These are phyloP conservation scores for Discoglossus pictus DNA, from an alignment of 2,797 vertebrate genomes.

Conservation along the genomic window DNA sequence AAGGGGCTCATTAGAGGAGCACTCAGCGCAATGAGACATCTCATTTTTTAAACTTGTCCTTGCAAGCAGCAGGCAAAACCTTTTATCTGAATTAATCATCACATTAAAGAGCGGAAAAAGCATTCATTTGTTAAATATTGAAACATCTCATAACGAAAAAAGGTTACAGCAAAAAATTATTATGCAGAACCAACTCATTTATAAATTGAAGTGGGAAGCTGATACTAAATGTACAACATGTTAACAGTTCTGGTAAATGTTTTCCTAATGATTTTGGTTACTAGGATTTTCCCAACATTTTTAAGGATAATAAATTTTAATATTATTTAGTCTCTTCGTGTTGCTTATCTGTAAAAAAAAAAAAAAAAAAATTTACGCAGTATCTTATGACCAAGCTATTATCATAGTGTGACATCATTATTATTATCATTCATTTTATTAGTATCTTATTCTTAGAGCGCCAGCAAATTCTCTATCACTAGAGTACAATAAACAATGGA, in stretches of 20 bases:
- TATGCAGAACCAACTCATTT: constrained; percentile 54
- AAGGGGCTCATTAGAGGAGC: constrained; percentile 55
- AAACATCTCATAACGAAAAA: constrained; percentile 56
- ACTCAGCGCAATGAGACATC: constrained; percentile 56
- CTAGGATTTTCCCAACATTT: too few species aligned
- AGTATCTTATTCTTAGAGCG: too few species aligned
- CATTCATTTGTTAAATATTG: constrained; percentile 51
- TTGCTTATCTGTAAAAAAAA: too few species aligned
- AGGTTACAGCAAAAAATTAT: constrained; percentile 48
- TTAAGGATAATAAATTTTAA: too few species aligned
- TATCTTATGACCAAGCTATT: too few species aligned
- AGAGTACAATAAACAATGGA: too few species aligned
- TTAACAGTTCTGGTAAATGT: constrained; percentile 29
- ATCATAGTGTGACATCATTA: too few species aligned
- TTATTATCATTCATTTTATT: too few species aligned
- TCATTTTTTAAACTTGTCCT: constrained; percentile 61
- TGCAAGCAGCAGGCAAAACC: constrained; percentile 55
- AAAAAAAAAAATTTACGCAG: too few species aligned
- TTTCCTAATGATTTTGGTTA: constrained; percentile 14
- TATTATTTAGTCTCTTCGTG: too few species aligned
- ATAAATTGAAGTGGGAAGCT: constrained; percentile 47
- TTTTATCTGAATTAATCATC: constrained; percentile 55
- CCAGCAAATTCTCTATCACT: too few species aligned
- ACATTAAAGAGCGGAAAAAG: constrained; percentile 52
- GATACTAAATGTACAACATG: constrained; percentile 29